Evolutionary conservation across 2,113 vertebrate species (phyloP), one percentile per base, ranked within the genome.

Genomic region (Spea multiplicata): DNA sequence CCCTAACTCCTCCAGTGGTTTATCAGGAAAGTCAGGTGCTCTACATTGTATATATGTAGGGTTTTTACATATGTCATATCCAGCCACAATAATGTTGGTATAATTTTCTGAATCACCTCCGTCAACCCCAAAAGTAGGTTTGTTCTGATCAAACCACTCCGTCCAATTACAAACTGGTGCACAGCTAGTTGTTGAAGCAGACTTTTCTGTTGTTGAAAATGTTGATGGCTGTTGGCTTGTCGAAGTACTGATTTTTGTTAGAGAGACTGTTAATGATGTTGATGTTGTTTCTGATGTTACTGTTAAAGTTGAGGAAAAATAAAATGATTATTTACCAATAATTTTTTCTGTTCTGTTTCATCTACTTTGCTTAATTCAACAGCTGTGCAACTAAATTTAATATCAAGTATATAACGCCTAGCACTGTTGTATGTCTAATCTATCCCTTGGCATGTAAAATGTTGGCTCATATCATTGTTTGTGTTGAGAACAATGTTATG

Each of bases 21-120:
- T 0, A 1, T 70, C 50, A 0, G 87, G 88, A 81, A 80, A 89
- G 3, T 78, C 62, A 9, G 84, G 72, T 0, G 86, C 89, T 75
- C 80, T 84, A 75, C 92, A 93, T 44, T 91, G 8, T 2, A 93
- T 87, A n/a, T 83, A 44, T 49, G 16, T 71, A 0, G 91, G 91
- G 1, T 71, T 74, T 3, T 82, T 49, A 5, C 92, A 81, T 1
- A 57, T 66, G 55, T 4, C 6, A 30, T 49, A 2, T 46, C 6
- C 78, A n/a, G 44, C 3, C 44, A 50, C 45, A 0, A 13, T 62
- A 8, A 30, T 73, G n/a, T n/a, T 59, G 5, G 14, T 5, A 30
- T 14, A 65, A 10, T 62, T 55, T 8, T 53, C 59, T 5, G 3
- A 30, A n/a, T 73, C 70, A 16, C 74, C 74, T 55, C 65, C 64